Evolutionary conservation across 2,797 vertebrate genomes (phyloP), one percentile per base, ranked within the genome.

Genomic region (Erethizon dorsatum): DNA sequence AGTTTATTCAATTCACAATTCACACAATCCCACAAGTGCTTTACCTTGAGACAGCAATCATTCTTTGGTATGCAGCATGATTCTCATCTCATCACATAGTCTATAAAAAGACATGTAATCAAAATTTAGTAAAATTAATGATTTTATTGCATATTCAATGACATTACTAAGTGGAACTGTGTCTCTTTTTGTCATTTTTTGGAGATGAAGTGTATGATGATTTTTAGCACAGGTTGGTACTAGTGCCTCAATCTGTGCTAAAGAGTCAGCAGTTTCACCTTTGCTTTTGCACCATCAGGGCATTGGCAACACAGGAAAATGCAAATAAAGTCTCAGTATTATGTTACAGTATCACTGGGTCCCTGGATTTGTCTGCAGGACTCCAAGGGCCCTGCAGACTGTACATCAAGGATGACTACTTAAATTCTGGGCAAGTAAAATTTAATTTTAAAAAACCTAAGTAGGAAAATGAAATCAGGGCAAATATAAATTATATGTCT

Each of bases 91-190:
- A 75, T 61, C 17, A 54, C 50, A 73, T 45, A 88, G 59, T 73
- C 57, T 88, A 14, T 73, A 52, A 92, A 92, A 86, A 90, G 50
- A 65, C 52, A 41, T 47, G 14, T 65, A 54, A 79, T 61, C 6
- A 67, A 95, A 87, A 67, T 54, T 56, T 80, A 83, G 92, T 87
- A 69, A 73, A 84, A 88, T 71, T 47, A 69, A 41, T 47, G 4
- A 84, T 41, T 52, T 87, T 59, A 71, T 28, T 94, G 54, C 41
- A 87, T 75, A 90, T 67, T 88, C 71, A 69, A 57, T 79, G 83
- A 67, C 52, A 75, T 52, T 56, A 59, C 73, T 83, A 78, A 80
- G 33, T 94, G n/a, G 57, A 90, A 67, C 5, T 77, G 56, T 0
- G 1, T 26, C 24, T 75, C 69, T 47, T 88, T 69, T 41, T 71